Percentiles rank a stretch among this genome's conserved stretches.
Conservation (phyloP, 2,888 invertebrate species). For the Sphaeridia pumilis region DNA sequence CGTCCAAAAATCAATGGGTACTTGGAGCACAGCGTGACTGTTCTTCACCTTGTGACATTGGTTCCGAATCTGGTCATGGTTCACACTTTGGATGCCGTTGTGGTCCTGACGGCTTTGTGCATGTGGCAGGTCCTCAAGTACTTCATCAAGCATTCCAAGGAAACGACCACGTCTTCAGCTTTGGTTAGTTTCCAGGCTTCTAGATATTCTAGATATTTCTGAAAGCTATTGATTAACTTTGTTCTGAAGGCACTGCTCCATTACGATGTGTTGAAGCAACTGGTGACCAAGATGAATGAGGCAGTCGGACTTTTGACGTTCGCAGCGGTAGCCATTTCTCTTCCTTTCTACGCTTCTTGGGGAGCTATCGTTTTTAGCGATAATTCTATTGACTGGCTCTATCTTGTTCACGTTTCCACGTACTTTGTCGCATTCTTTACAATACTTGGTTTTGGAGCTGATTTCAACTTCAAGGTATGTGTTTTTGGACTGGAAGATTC, state of each 20-base stretch:
- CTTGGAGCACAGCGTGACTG: conserved; percentile 1
- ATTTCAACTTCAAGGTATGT: conserved; percentile 9
- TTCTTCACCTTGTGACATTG: not conserved
- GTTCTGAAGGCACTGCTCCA: not conserved
- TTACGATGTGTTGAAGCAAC: conserved; percentile 2
- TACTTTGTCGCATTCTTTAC: conserved; percentile 10
- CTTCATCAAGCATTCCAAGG: conserved; percentile 8
- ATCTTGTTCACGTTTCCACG: conserved; percentile 3
- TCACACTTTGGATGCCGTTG: conserved; percentile 7
- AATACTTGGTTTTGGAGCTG: conserved; percentile 6
- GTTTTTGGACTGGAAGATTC: too few species aligned
- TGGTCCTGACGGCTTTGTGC: conserved; percentile 9
- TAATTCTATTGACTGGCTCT: conserved; percentile 8
- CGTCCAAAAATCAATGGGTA: not conserved
- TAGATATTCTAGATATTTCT: not conserved
- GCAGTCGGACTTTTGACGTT: conserved; percentile 9
- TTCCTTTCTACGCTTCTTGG: conserved; percentile 13
- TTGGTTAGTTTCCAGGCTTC: not conserved
- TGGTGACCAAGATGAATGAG: conserved; percentile 4
- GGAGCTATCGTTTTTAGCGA: conserved; percentile 10
- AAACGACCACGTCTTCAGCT: not conserved
- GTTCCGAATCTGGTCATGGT: conserved; percentile 10
- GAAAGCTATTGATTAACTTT: not conserved
- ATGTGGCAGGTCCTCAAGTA: conserved; percentile 11
- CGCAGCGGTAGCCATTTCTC: conserved; percentile 7